Conservation (phyloP, 1,140 invertebrate genomes). For the Caligus rogercresseyi region DNA sequence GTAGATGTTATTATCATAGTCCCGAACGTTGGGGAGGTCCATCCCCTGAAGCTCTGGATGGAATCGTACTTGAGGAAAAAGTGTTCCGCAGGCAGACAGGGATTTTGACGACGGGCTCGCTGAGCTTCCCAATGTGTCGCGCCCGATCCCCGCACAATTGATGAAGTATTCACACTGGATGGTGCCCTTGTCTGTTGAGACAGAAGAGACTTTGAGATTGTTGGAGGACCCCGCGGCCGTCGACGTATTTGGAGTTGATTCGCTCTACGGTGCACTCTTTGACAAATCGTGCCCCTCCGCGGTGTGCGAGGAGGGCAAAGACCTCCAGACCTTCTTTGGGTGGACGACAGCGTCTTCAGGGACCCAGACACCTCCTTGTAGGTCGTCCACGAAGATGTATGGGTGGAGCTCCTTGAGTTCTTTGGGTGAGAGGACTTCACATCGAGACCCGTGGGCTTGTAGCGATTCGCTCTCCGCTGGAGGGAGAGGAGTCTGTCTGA, state of each 20-base stretch:
- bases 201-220: conserved; percentile 35
- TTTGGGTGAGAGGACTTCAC: conserved; percentile 38
- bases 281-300: conserved; percentile 37
- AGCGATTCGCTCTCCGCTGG: conserved; percentile 3
- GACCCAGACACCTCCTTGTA: conserved; percentile 24
- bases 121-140: conserved; percentile 30
- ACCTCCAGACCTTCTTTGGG: conserved; percentile 11
- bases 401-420: conserved; percentile 32
- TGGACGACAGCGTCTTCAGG: conserved; percentile 14
- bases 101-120: conserved; percentile 26
- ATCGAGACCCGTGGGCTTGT: conserved; percentile 27
- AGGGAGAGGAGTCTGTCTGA: conserved; percentile 5
- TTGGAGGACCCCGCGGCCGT: background rate
- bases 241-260: conserved; percentile 39
- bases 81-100: conserved; percentile 38
- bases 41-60: conserved; percentile 30
- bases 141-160: conserved; percentile 35
- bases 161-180: conserved; percentile 41
- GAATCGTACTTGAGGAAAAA: conserved; percentile 36
- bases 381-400: conserved; percentile 8
- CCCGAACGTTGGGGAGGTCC: conserved; percentile 29
- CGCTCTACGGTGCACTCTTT: conserved; percentile 40
- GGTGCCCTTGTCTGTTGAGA: conserved; percentile 47
- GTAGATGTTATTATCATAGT: conserved; percentile 28
- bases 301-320: conserved; percentile 10